Base-by-base conservation (phyloP, 1,140 invertebrate genomes). In the Papilio dardanus region DNA sequence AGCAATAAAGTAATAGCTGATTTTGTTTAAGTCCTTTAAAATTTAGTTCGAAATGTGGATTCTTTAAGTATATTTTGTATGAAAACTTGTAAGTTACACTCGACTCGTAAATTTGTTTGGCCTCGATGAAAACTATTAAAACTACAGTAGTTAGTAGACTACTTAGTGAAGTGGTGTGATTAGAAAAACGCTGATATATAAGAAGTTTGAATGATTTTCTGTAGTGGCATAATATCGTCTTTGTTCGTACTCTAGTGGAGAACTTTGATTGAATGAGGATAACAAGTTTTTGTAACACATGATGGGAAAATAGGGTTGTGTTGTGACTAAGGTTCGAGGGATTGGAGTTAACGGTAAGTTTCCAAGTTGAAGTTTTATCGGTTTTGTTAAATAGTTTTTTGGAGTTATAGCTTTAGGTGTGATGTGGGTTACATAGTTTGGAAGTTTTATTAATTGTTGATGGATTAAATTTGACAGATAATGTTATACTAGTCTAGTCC, bases 221-320 rank as follows among this genome's bases (percentile, higher is more conserved):
- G 67, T 69, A 33, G 16, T 67, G 31, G 16, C 5, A 37, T 35
- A 37, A 40, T 69, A 40, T 68, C 66, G 66, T 28, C 35, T 69
- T 69, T 69, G 67, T 69, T 35, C 35, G 31, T 40, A 19, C 33
- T 21, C 19, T 10, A 69, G 54, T 62, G 24, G 33, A 35, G 19
- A 69, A 69, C 67, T 40, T 69, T 69, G 67, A 69, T 40, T 69
- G 67, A 69, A 69, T 40, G 33, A 24, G 67, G 33, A 40, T 40
- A 69, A 35, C 16, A 68, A 69, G 67, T 69, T 69, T 69, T 69
- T 37, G 19, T 40, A 69, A 69, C 67, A 40, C 67, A 69, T 40
- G 67, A 40, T 69, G 21, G 67, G 16, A 69, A 69, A 35, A 69
- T 69, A 37, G 67, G 35, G 67, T 37, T 40, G 19, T 69, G 67